These are phyloP conservation scores for Psilopsiagon aymara DNA, from an alignment of 2,113 vertebrate genomes.

Conservation along the genomic window DNA sequence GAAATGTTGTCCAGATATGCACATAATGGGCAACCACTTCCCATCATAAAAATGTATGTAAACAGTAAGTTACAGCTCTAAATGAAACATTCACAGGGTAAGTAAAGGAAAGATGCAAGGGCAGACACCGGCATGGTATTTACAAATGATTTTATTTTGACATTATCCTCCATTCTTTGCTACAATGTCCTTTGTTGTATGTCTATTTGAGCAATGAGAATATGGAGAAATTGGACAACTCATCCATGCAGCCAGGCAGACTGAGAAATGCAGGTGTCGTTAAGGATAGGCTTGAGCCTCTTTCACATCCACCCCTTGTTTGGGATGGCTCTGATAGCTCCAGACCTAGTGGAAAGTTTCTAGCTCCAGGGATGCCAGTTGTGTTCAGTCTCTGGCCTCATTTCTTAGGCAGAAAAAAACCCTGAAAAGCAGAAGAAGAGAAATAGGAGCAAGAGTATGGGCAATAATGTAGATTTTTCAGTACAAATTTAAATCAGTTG, in stretches of 20 bases:
- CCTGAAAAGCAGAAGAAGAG: not conserved
- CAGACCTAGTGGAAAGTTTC: not conserved
- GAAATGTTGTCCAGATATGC: not conserved
- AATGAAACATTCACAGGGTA: not conserved
- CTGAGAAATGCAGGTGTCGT: not conserved
- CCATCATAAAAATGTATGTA: not conserved
- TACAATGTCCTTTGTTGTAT: not conserved
- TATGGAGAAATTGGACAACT: not conserved
- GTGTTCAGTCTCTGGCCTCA: not conserved
- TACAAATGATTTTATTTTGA: not conserved
- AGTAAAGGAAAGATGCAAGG: not conserved
- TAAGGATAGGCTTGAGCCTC: not conserved
- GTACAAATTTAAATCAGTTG: not conserved
- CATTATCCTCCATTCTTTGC: not conserved
- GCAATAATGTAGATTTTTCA: not conserved
- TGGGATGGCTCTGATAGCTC: not conserved
- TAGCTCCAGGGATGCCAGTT: not conserved
- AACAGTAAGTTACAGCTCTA: not conserved
- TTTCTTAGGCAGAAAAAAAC: not conserved
- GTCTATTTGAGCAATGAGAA: not conserved
- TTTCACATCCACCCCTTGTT: not conserved
- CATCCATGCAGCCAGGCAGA: not conserved
- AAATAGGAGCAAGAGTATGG: not conserved
- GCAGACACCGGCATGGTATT: not conserved
- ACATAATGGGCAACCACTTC: not conserved